phyloP scores from a whole-genome alignment of 1,140 invertebrate genomes.

The Pristionchus pacificus region DNA sequence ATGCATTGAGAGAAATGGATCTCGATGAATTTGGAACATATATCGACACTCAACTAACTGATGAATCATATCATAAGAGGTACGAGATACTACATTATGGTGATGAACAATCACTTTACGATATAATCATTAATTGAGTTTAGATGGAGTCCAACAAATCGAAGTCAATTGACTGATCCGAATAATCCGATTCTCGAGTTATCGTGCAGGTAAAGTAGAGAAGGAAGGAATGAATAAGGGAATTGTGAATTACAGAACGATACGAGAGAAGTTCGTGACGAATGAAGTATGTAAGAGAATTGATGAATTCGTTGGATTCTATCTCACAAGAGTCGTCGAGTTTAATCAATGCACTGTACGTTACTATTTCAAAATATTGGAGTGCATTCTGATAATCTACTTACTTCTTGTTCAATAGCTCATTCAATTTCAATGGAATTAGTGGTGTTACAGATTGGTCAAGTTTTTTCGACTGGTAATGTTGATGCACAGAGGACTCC shows the following conservation, averaged over 20 bases:
- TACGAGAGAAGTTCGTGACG: constrained; percentile 13
- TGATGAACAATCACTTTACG: neutral
- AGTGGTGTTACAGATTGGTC: too few relatives aligned
- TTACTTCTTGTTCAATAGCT: too few relatives aligned
- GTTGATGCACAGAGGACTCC: too few relatives aligned
- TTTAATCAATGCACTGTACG: constrained; percentile 12
- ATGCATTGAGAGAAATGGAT: constrained; percentile 21
- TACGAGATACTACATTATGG: neutral
- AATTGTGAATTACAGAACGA: neutral
- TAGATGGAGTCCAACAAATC: constrained; percentile 18
- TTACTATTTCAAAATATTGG: too few relatives aligned
- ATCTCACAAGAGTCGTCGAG: constrained; percentile 1
- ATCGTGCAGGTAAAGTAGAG: neutral
- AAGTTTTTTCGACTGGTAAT: too few relatives aligned
- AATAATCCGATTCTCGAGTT: constrained; percentile 10
- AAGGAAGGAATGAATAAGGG: neutral
- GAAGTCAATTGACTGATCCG: constrained; percentile 1
- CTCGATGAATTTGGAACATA: neutral
- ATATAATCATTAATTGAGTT: constrained; percentile 11
- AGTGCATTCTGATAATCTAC: too few relatives aligned
- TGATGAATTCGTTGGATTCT: constrained; percentile 17
- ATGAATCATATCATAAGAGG: constrained; percentile 13
- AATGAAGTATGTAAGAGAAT: constrained; percentile 1
- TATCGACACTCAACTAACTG: constrained; percentile 16
- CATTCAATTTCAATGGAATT: too few relatives aligned